Conservation (phyloP, 2,888 invertebrate species). For the Sialis lutaria region DNA sequence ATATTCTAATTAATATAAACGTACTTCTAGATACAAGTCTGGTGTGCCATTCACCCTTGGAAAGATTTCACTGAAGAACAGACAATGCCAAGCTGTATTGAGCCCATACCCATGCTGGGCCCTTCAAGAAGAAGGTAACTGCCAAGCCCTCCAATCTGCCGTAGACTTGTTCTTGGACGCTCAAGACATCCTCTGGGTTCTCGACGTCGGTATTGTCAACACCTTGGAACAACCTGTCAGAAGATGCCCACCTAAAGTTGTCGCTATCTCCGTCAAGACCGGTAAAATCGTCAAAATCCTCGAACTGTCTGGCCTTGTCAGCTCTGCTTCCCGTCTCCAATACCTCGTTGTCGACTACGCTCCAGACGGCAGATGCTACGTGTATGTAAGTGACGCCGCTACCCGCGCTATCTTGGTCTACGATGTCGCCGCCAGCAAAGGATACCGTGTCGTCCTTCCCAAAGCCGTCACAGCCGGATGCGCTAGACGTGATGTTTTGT, state of each 20-base stretch:
- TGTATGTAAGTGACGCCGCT: conserved; percentile 31
- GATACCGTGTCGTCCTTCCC: conserved; percentile 39
- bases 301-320: conserved; percentile 32
- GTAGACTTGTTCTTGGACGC: conserved; percentile 45
- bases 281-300: conserved; percentile 38
- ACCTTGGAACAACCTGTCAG: conserved; percentile 37
- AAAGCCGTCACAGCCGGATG: conserved; percentile 25
- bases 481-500: conserved; percentile 34
- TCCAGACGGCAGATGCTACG: conserved; percentile 27
- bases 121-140: conserved; percentile 51
- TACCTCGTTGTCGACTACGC: conserved; percentile 39
- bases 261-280: conserved; percentile 36
- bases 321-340: conserved; percentile 33
- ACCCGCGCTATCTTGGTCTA: conserved; percentile 30
- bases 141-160: conserved; percentile 50
- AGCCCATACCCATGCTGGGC: conserved; percentile 50
- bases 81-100: conserved; percentile 30
- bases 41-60: conserved; percentile 44
- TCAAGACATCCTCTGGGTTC: conserved; percentile 37
- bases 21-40: conserved; percentile 26
- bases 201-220: conserved; percentile 41
- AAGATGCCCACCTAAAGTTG: conserved; percentile 39
- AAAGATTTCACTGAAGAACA: conserved; percentile 30
- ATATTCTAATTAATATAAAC: conserved; percentile 5
- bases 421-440: conserved; percentile 29